Evolutionary conservation across 1,140 invertebrate species (phyloP).

Genomic region (Caenorhabditis remanei): DNA sequence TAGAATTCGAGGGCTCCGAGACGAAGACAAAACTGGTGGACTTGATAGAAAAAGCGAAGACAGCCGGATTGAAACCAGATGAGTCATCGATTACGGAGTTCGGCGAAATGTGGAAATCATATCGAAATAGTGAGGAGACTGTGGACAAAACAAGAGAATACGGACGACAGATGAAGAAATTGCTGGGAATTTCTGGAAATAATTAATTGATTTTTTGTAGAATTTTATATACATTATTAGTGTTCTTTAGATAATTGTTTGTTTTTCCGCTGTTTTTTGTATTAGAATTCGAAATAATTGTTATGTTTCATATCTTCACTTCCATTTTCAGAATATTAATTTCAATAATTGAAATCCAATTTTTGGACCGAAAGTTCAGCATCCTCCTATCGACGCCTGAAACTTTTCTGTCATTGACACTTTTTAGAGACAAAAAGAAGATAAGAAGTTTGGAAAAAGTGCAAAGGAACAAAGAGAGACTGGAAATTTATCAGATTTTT

Average conservation of each 20-base stretch:
- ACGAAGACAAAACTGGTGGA: conserved; percentile 11
- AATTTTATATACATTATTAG: neutral
- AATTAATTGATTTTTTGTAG: conserved; percentile 10
- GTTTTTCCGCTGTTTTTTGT: neutral
- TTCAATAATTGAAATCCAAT: neutral
- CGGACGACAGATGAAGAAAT: conserved; percentile 57
- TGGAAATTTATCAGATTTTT: neutral
- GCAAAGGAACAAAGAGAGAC: conserved; percentile 8
- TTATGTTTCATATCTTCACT: too few relatives aligned
- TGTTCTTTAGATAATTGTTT: neutral
- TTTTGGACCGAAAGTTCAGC: neutral
- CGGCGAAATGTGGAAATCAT: conserved; percentile 62
- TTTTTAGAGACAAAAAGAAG: neutral
- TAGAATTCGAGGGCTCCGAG: conserved; percentile 25
- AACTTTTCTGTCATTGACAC: conserved; percentile 10
- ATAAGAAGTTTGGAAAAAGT: neutral
- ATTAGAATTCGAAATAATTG: neutral
- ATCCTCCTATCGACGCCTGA: neutral
- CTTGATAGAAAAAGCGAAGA: conserved; percentile 77
- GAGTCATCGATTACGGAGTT: conserved; percentile 59
- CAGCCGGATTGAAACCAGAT: conserved; percentile 36
- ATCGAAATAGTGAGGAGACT: conserved; percentile 65
- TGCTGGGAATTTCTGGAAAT: conserved; percentile 58
- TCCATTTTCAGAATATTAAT: neutral
- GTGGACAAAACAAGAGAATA: conserved; percentile 63